Conservation (phyloP, 2,888 invertebrate species). For the Holacanthella duospinosa region DNA sequence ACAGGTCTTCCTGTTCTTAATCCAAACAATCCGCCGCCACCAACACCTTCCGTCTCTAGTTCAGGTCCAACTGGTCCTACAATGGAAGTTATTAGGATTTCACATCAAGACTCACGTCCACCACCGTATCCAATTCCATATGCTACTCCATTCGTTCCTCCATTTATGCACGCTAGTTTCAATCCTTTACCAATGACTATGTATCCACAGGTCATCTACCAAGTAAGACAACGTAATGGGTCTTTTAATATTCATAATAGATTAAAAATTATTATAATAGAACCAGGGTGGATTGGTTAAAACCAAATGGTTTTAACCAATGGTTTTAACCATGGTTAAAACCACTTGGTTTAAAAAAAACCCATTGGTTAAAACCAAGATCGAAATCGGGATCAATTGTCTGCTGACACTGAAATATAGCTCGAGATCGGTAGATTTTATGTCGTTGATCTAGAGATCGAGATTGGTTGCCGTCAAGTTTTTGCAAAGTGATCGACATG, state of each 20-base stretch:
- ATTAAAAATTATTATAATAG: too few relatives aligned
- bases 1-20: conserved; percentile 34
- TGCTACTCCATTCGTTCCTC: conserved; percentile 28
- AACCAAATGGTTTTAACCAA: too few relatives aligned
- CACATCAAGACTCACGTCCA: conserved; percentile 29
- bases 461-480: too few relatives aligned
- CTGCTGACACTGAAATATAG: too few relatives aligned
- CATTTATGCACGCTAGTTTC: conserved; percentile 32
- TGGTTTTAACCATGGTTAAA: too few relatives aligned
- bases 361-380: too few relatives aligned
- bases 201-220: conserved; percentile 35
- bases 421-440: too few relatives aligned
- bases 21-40: conserved; percentile 33
- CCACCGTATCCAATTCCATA: conserved; percentile 27
- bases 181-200: conserved; percentile 34
- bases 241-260: not conserved
- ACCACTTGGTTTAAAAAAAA: not conserved
- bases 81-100: not conserved
- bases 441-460: too few relatives aligned
- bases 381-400: too few relatives aligned
- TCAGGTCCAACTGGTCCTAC: conserved; percentile 30
- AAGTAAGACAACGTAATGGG: conserved; percentile 18
- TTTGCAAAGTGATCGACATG: too few relatives aligned
- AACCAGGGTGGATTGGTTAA: too few relatives aligned
- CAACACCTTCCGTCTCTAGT: conserved; percentile 14